Evolutionary conservation across 2,797 vertebrate species (phyloP), one percentile per base, ranked within the genome.

Genomic region (Sebastes oblongus): DNA sequence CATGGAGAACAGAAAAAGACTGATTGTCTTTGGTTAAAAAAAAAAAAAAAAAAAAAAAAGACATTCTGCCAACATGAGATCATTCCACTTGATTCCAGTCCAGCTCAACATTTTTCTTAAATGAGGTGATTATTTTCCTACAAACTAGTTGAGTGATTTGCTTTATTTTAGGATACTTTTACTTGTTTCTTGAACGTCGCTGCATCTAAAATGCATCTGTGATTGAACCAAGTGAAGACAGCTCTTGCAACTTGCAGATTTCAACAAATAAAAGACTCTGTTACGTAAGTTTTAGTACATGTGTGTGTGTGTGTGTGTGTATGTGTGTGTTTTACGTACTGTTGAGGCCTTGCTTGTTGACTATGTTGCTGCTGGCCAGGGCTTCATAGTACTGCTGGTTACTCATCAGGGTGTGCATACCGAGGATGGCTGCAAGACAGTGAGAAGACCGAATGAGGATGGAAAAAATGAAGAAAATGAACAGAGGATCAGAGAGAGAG

Each of bases 321-420:
- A 24, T 78, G 71, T 64, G 68, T 60, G 68, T 65, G 74, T 71
- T 66, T 69, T 20, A 96, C 97, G 94, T 96, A 99, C 98, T 99
- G 95, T 99, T 98, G 75, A 99, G 96, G 70, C 98, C 98, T 91
- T 99, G 98, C 92, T 98, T 99, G 96, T 99, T 99, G 92, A 99
- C 98, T 0, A 99, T 99, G 84, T 94, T 97, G 94, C 97, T 98
- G 96, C 97, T 99, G 83, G 97, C 97, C 92, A 99, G 92, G 6
- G 98, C 98, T 92, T 97, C 97, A 8, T 99, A 99, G 93, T 99
- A 99, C 94, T 99, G 98, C 92, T 99, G 98, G 94, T 98, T 99
- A 87, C 98, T 99, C 98, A 99, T 99, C 90, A 99, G 95, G 7
- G 98, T 99, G 93, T 99, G 98, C 98, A 99, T 99, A 25, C 98